These are phyloP conservation scores for Mya arenaria DNA, from an alignment of 1,140 invertebrate genomes.

Conservation along the genomic window DNA sequence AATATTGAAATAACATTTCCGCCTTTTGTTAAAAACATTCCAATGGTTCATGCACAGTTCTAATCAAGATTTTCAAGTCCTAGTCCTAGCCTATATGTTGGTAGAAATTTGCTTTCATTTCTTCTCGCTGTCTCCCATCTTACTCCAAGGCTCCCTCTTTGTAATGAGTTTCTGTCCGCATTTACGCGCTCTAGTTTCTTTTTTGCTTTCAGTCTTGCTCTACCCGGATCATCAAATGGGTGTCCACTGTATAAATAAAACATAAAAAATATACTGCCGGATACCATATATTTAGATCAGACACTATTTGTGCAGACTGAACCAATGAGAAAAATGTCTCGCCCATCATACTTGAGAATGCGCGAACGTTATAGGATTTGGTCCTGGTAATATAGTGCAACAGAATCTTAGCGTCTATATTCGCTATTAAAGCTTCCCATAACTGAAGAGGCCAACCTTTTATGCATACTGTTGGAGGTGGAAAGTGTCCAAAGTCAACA, in stretches of 20 bases:
- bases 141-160: constrained; percentile 1
- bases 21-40: no score
- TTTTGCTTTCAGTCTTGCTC: constrained; percentile 7
- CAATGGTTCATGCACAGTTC: no score
- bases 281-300: no score
- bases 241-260: constrained; percentile 37
- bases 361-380: not conserved
- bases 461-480: not conserved
- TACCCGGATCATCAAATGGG: not conserved
- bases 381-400: not conserved
- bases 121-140: not conserved
- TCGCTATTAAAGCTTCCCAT: not conserved
- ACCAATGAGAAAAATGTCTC: not conserved
- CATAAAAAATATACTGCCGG: no score
- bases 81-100: not conserved
- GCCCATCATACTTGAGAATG: not conserved
- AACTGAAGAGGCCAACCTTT: constrained; percentile 12
- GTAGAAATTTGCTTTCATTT: constrained; percentile 18
- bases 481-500: not conserved
- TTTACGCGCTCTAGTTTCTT: not conserved
- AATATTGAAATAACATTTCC: no score
- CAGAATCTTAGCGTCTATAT: not conserved
- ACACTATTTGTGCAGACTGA: no score
- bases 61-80: not conserved
- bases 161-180: not conserved